Evolutionary conservation across 2,888 invertebrate genomes (phyloP).

Genomic region (Acronicta aceris): DNA sequence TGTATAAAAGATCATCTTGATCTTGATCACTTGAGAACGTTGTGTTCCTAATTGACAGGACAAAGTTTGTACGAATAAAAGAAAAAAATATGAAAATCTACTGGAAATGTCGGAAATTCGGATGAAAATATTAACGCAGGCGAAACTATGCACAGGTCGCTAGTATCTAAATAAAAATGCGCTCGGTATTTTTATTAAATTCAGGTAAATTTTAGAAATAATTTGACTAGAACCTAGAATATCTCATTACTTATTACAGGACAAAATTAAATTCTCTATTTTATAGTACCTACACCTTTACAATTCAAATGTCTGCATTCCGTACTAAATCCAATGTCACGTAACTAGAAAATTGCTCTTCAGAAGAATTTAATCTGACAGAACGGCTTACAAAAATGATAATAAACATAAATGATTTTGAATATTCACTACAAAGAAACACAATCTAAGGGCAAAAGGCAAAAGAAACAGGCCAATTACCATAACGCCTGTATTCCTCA

Average conservation of each 20-base stretch:
- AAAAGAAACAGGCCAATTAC: too few relatives aligned
- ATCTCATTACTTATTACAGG: not conserved
- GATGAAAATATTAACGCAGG: too few relatives aligned
- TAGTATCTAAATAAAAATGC: not conserved
- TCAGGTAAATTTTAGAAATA: not conserved
- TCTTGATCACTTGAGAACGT: too few relatives aligned
- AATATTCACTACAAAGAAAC: too few relatives aligned
- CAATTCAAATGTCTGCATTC: constrained; percentile 10
- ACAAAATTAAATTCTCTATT: constrained; percentile 12
- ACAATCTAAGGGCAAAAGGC: too few relatives aligned
- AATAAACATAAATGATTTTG: not conserved
- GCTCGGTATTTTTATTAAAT: not conserved
- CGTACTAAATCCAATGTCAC: constrained; percentile 4
- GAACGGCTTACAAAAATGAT: constrained; percentile 1
- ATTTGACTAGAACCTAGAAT: not conserved
- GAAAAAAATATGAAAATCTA: too few relatives aligned
- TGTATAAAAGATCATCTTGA: too few relatives aligned
- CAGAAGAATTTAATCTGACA: not conserved
- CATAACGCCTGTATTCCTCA: too few relatives aligned
- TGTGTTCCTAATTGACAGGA: too few relatives aligned
- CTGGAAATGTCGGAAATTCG: too few relatives aligned
- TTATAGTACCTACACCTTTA: not conserved
- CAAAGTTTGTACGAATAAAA: too few relatives aligned
- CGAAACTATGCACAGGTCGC: too few relatives aligned
- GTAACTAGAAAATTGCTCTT: not conserved